phyloP scores from a whole-genome alignment of 2,113 vertebrate species.

The Mobula hypostoma region DNA sequence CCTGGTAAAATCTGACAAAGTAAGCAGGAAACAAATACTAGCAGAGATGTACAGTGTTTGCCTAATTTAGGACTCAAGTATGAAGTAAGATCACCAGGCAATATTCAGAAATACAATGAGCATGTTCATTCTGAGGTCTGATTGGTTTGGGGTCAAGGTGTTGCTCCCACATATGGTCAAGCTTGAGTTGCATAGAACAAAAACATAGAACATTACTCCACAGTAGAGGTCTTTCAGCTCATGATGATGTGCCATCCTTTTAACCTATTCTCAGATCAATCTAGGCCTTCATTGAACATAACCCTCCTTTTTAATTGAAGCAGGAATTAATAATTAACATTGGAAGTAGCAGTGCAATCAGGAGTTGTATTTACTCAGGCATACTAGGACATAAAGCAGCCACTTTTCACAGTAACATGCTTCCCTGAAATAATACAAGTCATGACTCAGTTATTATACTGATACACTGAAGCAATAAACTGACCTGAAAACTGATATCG shows the following conservation, averaged over 20 bases:
- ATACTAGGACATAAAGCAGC: background rate
- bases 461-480: background rate
- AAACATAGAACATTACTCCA: no score
- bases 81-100: no score
- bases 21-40: background rate
- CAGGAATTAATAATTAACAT: background rate
- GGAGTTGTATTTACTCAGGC: background rate
- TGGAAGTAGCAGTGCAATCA: background rate
- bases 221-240: no score
- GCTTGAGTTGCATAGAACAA: background rate
- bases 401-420: background rate
- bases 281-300: no score
- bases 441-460: background rate
- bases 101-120: background rate
- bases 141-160: background rate
- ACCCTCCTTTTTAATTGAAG: background rate
- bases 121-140: background rate
- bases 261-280: no score
- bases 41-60: no score
- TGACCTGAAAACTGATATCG: background rate
- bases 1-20: background rate
- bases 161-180: background rate
- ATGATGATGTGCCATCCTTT: no score
- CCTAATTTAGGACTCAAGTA: no score
- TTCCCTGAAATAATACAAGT: background rate